Conservation (phyloP, 2,797 vertebrate species). For the Enteromius thamalakanensis region DNA sequence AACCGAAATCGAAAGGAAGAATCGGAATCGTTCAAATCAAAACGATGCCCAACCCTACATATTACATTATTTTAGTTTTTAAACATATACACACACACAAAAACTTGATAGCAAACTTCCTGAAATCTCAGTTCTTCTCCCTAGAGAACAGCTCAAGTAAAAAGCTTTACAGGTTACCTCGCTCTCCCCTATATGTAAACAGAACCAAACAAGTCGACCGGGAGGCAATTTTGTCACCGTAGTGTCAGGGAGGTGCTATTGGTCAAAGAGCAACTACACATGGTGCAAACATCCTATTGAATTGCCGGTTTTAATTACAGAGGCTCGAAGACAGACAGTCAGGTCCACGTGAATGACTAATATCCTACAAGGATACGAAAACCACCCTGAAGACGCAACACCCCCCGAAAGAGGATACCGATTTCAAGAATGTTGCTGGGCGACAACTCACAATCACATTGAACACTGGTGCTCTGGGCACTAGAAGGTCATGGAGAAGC, state of each 20-base stretch:
- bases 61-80: too few relatives aligned
- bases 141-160: background rate
- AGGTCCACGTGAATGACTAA: constrained; percentile 19
- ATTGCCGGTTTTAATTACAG: constrained; percentile 26
- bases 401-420: constrained; percentile 25
- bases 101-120: background rate
- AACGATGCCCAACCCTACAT: too few relatives aligned
- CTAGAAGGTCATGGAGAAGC: constrained; percentile 30
- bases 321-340: background rate
- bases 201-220: constrained; percentile 20
- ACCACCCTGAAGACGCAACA: constrained; percentile 14
- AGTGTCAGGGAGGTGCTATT: constrained; percentile 1
- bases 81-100: too few relatives aligned
- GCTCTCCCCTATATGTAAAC: constrained; percentile 15
- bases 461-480: background rate
- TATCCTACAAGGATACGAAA: constrained; percentile 32
- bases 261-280: constrained; percentile 20
- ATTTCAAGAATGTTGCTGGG: constrained; percentile 21
- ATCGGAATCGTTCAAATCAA: too few relatives aligned
- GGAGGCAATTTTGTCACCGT: constrained; percentile 25
- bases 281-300: constrained; percentile 1
- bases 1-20: too few relatives aligned
- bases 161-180: background rate
- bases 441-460: constrained; percentile 24
- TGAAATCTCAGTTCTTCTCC: background rate